Base-by-base conservation (phyloP, 2,113 vertebrate genomes). In the Tapirus terrestris region DNA sequence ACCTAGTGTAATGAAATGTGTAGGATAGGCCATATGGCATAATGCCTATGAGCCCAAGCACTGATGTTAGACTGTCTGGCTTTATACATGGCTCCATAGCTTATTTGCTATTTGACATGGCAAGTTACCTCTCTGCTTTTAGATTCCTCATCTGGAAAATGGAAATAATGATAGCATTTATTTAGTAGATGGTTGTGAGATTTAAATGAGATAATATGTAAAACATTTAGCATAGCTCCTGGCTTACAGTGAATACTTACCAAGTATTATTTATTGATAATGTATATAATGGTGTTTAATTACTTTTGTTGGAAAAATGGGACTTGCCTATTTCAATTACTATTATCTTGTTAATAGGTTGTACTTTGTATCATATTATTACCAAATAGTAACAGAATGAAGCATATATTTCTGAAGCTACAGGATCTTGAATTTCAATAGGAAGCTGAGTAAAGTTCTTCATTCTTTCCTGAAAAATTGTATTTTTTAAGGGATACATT, bases 141-240 rank as follows among this genome's bases (percentile, higher is more conserved):
- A 82, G 63, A 68, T 51, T 73, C 72, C 73, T 94, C 72, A 23
- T 85, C 65, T 79, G 89, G 60, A 79, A 96, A 94, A 56, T 72
- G 45, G 9, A 81, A 73, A 60, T 92, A 36, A 75, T 88, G 36
- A 27, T 79, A 79, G 14, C 48, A 84, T 94, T 68, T 94, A 73
- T 27, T 80, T 82, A 63, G 51, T 53, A 58, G 39, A 36, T 84
- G 29, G 5, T 84, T 84, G 33, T 68, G 39, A 39, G 58, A 80
- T 76, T 94, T 75, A 93, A 90, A 33, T 82, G 58, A 53, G 18
- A 17, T 88, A 65, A 65, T 76, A 25, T 61, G 13, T 5, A 77
- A 77, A 80, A 13, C n/a, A 48, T 33, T 95, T 60, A 80, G 56
- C 12, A 76, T 70, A 67, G 51, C 39, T 86, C 31, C 51, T 96